Evolutionary conservation across 2,888 invertebrate species (phyloP), one percentile per base, ranked within the genome.

Genomic region (Hemaris fuciformis): DNA sequence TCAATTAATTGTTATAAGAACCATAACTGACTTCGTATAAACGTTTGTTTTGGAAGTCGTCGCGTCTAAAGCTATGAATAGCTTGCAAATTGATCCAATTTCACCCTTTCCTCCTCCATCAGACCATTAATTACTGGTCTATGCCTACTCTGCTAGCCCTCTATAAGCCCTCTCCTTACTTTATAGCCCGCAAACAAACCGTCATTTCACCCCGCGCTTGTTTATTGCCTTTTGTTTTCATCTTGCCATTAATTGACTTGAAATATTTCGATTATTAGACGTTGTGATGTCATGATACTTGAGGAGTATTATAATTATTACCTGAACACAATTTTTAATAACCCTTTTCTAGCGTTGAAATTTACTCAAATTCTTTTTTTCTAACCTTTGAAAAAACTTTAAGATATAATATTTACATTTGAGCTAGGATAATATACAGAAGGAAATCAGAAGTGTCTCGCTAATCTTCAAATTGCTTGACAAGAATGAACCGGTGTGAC

Each of bases 101-200:
- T 85, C 85, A 87, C 86, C 88, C 88, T 82, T 77, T 83, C 77
- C 79, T 81, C 76, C 78, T 72, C 81, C 73, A 72, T 79, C 76
- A 74, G 80, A 82, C 84, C 91, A 91, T 91, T 92, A 91, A 92
- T 91, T 91, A 91, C 89, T 76, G 73, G 75, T 73, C 79, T 81
- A 80, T 85, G 82, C 82, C 80, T 82, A 75, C 80, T 74, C 74
- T 70, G 75, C 74, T 73, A 70, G 74, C 74, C 77, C 77, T 73
- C 79, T 74, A 75, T 74, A 78, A 80, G 79, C 82, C 81, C 75
- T 73, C 73, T 82, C 74, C 84, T 84, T 80, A 79, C 80, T 89
- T 91, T 88, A 88, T 85, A 85, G 79, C 81, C 90, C 89, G 77
- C 89, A 90, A 91, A 89, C 88, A 91, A 88, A 91, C 89, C 88